Evolutionary conservation across 1,140 invertebrate species (phyloP).

Genomic region (Drosophila equinoxialis): DNA sequence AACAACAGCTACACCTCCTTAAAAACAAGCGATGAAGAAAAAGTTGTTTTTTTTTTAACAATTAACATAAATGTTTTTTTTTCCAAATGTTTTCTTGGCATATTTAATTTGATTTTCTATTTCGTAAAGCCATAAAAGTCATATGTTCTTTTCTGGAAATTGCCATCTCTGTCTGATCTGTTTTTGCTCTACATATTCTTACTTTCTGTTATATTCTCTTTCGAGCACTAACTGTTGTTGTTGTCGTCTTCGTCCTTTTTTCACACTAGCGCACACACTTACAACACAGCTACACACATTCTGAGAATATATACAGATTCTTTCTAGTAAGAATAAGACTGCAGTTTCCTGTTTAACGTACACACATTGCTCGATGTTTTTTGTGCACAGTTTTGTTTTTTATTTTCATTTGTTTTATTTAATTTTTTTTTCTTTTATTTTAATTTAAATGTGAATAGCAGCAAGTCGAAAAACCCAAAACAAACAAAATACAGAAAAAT

Average conservation of each 20-base stretch:
- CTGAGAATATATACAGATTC: background rate
- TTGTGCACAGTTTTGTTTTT: slow-evolving; percentile 34
- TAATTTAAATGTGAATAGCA: slow-evolving; percentile 65
- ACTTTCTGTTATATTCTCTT: slow-evolving; percentile 48
- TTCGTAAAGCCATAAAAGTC: slow-evolving; percentile 45
- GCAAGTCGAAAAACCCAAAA: slow-evolving; percentile 35
- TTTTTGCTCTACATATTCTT: slow-evolving; percentile 44
- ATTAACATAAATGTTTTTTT: slow-evolving; percentile 62
- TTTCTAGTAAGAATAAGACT: slow-evolving; percentile 8
- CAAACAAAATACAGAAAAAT: slow-evolving; percentile 40
- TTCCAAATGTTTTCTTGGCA: slow-evolving; percentile 52
- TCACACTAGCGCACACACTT: slow-evolving; percentile 19
- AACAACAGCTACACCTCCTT: slow-evolving; percentile 33
- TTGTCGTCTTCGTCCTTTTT: slow-evolving; percentile 23
- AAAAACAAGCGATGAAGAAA: slow-evolving; percentile 4
- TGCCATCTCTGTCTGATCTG: slow-evolving; percentile 8
- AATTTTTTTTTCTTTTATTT: slow-evolving; percentile 20
- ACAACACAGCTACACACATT: background rate
- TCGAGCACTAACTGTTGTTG: slow-evolving; percentile 50
- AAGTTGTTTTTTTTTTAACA: slow-evolving; percentile 5
- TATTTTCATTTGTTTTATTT: background rate
- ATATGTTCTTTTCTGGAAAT: background rate
- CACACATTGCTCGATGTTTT: slow-evolving; percentile 48
- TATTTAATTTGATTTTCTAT: slow-evolving; percentile 42
- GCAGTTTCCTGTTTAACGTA: slow-evolving; percentile 25